Evolutionary conservation across 2,797 vertebrate species (phyloP).

Genomic region (Enteromius thamalakanensis): DNA sequence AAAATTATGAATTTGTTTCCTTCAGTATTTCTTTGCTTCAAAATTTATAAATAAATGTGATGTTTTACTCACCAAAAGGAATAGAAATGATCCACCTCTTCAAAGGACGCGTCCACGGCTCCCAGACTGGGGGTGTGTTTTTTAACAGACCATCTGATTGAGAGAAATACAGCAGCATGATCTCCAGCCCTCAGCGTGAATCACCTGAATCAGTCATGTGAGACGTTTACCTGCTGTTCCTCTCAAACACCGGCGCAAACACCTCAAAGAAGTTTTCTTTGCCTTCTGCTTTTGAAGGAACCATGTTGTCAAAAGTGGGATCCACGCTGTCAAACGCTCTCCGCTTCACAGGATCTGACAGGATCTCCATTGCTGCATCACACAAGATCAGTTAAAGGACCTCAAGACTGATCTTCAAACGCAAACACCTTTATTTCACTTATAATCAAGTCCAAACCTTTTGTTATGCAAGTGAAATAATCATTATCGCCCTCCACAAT

Average conservation of each 20-base stretch:
- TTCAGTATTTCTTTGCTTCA: background rate
- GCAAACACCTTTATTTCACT: background rate
- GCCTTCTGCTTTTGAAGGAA: slow-evolving; percentile 92
- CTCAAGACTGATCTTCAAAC: background rate
- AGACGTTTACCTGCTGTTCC: slow-evolving; percentile 86
- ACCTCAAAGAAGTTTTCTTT: slow-evolving; percentile 94
- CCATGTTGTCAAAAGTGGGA: slow-evolving; percentile 92
- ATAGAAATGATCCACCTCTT: slow-evolving; percentile 97
- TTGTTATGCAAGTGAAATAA: slow-evolving; percentile 87
- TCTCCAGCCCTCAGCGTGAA: background rate
- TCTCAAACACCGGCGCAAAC: slow-evolving; percentile 90
- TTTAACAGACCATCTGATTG: slow-evolving; percentile 89
- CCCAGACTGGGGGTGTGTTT: slow-evolving; percentile 91
- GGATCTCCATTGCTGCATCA: slow-evolving; percentile 88
- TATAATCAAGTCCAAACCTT: slow-evolving; percentile 65
- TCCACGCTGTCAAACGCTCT: slow-evolving; percentile 97
- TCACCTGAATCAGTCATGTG: background rate
- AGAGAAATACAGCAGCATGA: background rate
- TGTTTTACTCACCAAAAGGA: slow-evolving; percentile 91
- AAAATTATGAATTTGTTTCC: background rate
- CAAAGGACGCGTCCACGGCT: slow-evolving; percentile 86
- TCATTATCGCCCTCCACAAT: slow-evolving; percentile 97
- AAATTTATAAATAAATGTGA: background rate
- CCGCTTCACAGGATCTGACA: slow-evolving; percentile 93
- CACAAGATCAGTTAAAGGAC: background rate